Percentiles rank a stretch among this genome's conserved stretches.
Conservation (phyloP, 2,113 vertebrate species). For the Gracilinanus agilis region DNA sequence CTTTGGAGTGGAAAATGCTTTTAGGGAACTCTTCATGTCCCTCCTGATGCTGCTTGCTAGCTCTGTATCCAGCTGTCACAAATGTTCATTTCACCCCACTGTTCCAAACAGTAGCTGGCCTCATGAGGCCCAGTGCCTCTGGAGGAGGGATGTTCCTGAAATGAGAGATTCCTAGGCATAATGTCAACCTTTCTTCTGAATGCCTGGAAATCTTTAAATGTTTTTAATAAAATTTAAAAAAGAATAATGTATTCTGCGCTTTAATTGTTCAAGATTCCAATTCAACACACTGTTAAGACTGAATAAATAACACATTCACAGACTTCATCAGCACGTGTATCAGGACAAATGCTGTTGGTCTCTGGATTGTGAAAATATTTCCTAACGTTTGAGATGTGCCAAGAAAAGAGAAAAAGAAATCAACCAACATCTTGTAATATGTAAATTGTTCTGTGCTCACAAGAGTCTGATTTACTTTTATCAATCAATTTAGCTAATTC, state of each 20-base stretch:
- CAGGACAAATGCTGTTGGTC: conserved; percentile 22
- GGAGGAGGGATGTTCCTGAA: background rate
- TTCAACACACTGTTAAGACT: conserved; percentile 53
- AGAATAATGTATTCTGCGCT: conserved; percentile 58
- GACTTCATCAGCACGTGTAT: conserved; percentile 19
- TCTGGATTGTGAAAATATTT: conserved; percentile 54
- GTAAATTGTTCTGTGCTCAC: conserved; percentile 37
- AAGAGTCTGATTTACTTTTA: conserved; percentile 61
- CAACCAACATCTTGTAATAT: conserved; percentile 47
- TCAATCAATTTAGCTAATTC: conserved; percentile 60
- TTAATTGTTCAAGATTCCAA: conserved; percentile 69
- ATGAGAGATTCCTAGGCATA: conserved; percentile 36
- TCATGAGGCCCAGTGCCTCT: background rate
- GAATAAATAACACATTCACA: conserved; percentile 43
- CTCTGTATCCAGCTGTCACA: conserved; percentile 2
- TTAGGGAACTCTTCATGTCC: background rate
- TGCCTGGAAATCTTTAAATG: conserved; percentile 55
- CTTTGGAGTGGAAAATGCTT: background rate
- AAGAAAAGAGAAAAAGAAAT: conserved; percentile 68
- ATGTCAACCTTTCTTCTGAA: conserved; percentile 46
- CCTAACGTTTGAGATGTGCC: conserved; percentile 51
- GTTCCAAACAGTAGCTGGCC: conserved; percentile 21
- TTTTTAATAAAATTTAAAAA: conserved; percentile 53
- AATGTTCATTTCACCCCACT: background rate
- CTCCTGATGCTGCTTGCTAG: background rate